Conservation (phyloP, 2,888 invertebrate genomes). For the Agrotis segetum region DNA sequence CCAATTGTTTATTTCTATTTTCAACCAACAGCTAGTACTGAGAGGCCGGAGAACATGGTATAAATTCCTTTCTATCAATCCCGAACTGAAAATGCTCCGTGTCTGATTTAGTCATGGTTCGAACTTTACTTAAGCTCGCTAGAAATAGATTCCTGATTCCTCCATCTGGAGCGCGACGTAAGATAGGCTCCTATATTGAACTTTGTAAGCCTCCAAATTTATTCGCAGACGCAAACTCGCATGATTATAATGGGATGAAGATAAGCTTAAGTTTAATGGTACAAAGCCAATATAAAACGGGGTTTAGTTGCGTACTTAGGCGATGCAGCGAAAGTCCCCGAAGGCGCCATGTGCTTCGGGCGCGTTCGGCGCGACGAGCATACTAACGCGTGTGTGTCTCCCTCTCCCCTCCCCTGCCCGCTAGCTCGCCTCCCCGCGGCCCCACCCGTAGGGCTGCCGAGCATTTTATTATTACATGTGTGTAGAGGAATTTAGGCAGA, state of each 20-base stretch:
- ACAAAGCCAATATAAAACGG: slow-evolving; percentile 66
- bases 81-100: not conserved
- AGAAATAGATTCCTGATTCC: slow-evolving; percentile 52
- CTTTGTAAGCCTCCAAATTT: slow-evolving; percentile 66
- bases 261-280: slow-evolving; percentile 67
- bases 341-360: slow-evolving; percentile 66
- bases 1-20: not conserved
- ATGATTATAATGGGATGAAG: slow-evolving; percentile 65
- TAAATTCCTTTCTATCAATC: slow-evolving; percentile 1
- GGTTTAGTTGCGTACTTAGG: slow-evolving; percentile 62
- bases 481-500: slow-evolving; percentile 31
- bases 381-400: slow-evolving; percentile 64
- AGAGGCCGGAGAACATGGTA: not conserved
- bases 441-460: slow-evolving; percentile 43
- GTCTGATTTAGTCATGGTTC: not conserved
- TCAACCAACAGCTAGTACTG: not conserved
- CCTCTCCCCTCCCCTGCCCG: not conserved
- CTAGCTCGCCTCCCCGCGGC: not conserved
- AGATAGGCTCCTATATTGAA: slow-evolving; percentile 62
- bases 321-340: slow-evolving; percentile 67
- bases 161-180: slow-evolving; percentile 55
- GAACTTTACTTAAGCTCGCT: slow-evolving; percentile 27
- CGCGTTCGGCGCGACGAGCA: slow-evolving; percentile 62
- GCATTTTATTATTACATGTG: slow-evolving; percentile 39
- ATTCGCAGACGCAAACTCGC: slow-evolving; percentile 63